Evolutionary conservation across 2,797 vertebrate species (phyloP).

Genomic region (Falco rusticolus): DNA sequence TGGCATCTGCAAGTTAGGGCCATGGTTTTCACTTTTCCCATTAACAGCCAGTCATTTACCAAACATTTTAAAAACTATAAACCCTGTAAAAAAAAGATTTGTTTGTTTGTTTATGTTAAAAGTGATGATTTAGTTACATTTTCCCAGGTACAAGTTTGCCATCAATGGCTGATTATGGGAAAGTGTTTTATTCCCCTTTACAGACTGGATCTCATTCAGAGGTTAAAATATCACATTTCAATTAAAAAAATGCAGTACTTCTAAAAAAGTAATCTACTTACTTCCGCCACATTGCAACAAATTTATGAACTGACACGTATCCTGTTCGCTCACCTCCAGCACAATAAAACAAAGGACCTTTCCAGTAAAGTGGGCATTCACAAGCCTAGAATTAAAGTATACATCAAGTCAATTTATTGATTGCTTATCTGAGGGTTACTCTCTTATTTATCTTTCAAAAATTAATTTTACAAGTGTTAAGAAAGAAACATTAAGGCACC

Average conservation of each 20-base stretch:
- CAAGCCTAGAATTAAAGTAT: conserved; percentile 82
- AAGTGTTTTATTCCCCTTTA: neutral
- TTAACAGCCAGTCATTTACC: neutral
- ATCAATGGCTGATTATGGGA: neutral
- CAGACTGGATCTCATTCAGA: neutral
- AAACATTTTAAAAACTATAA: neutral
- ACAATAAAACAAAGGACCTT: conserved; percentile 91
- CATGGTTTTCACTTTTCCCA: neutral
- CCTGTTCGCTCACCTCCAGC: conserved; percentile 94
- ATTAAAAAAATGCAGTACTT: neutral
- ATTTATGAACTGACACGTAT: conserved; percentile 94
- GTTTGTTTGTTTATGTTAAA: neutral
- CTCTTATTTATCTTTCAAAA: neutral
- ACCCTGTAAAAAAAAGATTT: neutral
- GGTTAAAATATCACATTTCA: conserved; percentile 6
- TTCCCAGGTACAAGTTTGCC: neutral
- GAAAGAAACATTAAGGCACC: neutral
- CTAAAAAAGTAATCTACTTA: conserved; percentile 77
- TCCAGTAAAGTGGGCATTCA: conserved; percentile 96
- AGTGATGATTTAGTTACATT: neutral
- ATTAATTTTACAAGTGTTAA: neutral
- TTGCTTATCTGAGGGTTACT: conserved; percentile 7
- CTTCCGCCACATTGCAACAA: conserved; percentile 98
- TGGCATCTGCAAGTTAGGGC: neutral
- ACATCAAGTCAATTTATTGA: neutral